Conservation (phyloP, 2,888 invertebrate genomes). For the Mermis nigrescens region DNA sequence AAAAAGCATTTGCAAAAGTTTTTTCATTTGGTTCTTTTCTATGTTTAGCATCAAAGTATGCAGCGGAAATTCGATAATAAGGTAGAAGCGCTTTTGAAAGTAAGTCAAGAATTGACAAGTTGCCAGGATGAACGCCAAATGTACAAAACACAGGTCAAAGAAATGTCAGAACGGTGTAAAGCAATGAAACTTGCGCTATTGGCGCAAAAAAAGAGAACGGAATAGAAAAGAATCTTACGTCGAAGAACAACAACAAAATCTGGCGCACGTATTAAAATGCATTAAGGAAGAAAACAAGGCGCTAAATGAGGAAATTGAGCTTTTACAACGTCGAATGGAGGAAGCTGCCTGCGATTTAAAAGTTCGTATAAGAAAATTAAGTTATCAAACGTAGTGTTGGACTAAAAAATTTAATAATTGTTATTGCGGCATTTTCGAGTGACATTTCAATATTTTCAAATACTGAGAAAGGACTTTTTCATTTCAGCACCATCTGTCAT, state of each 20-base stretch:
- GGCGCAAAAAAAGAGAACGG: neutral
- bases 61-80: slow-evolving; percentile 55
- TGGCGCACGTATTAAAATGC: slow-evolving; percentile 33
- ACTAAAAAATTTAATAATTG: no score
- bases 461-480: no score
- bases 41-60: slow-evolving; percentile 10
- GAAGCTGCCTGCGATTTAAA: slow-evolving; percentile 38
- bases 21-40: no score
- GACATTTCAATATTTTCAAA: no score
- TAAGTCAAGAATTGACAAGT: slow-evolving; percentile 55
- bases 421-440: no score
- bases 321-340: slow-evolving; percentile 48
- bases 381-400: no score
- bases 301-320: slow-evolving; percentile 46
- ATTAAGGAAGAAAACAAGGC: slow-evolving; percentile 41
- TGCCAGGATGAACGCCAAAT: slow-evolving; percentile 58
- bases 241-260: slow-evolving; percentile 19
- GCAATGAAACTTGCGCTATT: slow-evolving; percentile 24
- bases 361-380: slow-evolving; percentile 22
- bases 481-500: no score
- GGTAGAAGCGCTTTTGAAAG: slow-evolving; percentile 56
- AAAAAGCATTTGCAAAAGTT: no score
- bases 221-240: neutral
- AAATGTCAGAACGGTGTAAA: slow-evolving; percentile 42
- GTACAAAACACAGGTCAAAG: slow-evolving; percentile 42